These are phyloP conservation scores for Candoia aspera DNA, from an alignment of 2,113 vertebrate genomes.

Conservation along the genomic window DNA sequence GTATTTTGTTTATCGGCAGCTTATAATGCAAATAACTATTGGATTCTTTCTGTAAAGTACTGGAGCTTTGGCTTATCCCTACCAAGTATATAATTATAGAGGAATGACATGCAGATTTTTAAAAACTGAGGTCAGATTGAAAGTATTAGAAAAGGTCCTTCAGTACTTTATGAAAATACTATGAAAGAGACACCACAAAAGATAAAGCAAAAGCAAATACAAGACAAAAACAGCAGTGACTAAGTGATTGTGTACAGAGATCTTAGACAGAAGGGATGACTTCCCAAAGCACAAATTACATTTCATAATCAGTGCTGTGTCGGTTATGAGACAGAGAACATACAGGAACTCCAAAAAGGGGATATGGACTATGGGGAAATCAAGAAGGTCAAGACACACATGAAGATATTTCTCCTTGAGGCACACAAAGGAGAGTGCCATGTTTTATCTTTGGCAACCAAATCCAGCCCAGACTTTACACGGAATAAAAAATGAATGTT, in stretches of 20 bases:
- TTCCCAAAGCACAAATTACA: constrained; percentile 27
- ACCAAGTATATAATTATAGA: neutral
- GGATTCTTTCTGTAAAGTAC: constrained; percentile 38
- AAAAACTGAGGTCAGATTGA: constrained; percentile 17
- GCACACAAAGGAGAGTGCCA: neutral
- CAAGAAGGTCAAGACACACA: constrained; percentile 16
- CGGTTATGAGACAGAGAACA: constrained; percentile 15
- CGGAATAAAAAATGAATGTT: constrained; percentile 4
- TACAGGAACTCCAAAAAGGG: constrained; percentile 36
- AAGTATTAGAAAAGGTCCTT: constrained; percentile 45
- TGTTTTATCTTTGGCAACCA: neutral
- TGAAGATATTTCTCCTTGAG: constrained; percentile 20
- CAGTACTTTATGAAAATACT: constrained; percentile 45
- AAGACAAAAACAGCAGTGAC: constrained; percentile 45
- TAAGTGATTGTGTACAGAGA: constrained; percentile 53
- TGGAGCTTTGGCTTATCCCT: constrained; percentile 15
- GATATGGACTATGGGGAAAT: constrained; percentile 11
- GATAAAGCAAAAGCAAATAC: constrained; percentile 44
- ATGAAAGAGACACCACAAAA: constrained; percentile 56
- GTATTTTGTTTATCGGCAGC: constrained; percentile 1
- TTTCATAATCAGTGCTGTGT: constrained; percentile 23
- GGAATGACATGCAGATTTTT: constrained; percentile 49
- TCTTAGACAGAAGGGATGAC: constrained; percentile 53
- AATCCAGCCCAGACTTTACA: neutral
- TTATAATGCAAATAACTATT: constrained; percentile 39